phyloP scores from a whole-genome alignment of 2,797 vertebrate genomes.

The Brotula barbata region DNA sequence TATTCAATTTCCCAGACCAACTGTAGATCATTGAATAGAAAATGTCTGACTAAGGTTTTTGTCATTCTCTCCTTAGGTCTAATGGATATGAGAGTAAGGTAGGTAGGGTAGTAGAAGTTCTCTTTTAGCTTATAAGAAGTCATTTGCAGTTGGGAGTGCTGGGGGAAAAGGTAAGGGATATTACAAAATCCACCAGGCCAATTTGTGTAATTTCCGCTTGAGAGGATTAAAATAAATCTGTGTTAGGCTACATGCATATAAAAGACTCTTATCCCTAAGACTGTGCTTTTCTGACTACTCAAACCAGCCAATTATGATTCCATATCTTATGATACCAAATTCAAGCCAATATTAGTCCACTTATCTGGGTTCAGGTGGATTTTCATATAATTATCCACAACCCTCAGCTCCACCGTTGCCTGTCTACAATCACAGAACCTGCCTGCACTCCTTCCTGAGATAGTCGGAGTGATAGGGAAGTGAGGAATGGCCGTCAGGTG shows the following conservation, averaged over 20 bases:
- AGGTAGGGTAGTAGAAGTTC: not conserved
- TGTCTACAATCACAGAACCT: conserved; percentile 51
- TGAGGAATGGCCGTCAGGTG: conserved; percentile 69
- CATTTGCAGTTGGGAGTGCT: not conserved
- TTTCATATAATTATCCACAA: conserved; percentile 29
- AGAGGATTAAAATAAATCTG: conserved; percentile 11
- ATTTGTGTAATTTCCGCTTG: conserved; percentile 4
- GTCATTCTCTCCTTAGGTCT: not conserved
- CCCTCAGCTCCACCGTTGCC: conserved; percentile 42
- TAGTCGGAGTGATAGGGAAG: conserved; percentile 59
- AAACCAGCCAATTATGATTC: conserved; percentile 26
- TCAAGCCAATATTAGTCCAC: conserved; percentile 42
- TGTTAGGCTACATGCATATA: conserved; percentile 8
- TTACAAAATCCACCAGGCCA: not conserved
- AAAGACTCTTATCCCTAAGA: not conserved
- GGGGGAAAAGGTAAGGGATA: not conserved
- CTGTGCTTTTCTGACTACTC: conserved; percentile 20
- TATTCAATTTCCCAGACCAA: not conserved
- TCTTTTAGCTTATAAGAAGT: not conserved
- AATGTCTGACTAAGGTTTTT: not conserved
- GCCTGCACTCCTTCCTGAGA: conserved; percentile 66
- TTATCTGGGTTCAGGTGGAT: conserved; percentile 41
- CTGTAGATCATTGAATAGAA: not conserved
- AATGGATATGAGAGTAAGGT: not conserved
- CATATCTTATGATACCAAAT: conserved; percentile 3